These are phyloP conservation scores for Danaus melanippus DNA, from an alignment of 1,140 invertebrate species.

Conservation along the genomic window DNA sequence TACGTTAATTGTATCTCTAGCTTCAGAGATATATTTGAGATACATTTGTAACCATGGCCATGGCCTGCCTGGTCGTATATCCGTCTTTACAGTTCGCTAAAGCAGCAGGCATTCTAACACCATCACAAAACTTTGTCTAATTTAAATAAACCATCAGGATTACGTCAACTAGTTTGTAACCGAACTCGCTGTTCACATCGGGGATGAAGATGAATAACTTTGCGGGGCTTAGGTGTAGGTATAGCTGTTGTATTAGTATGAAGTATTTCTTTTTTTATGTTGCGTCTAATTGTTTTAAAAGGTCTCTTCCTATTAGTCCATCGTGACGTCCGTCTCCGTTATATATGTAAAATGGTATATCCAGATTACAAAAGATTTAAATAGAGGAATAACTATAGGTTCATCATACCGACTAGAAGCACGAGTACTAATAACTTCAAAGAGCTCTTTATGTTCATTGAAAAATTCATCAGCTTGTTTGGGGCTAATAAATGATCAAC, in stretches of 20 bases:
- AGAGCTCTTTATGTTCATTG: conserved; percentile 8
- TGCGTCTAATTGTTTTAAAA: conserved; percentile 24
- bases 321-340: too few species aligned
- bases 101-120: too few species aligned
- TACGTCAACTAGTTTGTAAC: too few species aligned
- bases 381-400: conserved; percentile 15
- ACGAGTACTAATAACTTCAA: conserved; percentile 15
- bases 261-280: conserved; percentile 24
- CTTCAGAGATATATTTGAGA: too few species aligned
- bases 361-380: conserved; percentile 12
- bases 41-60: too few species aligned
- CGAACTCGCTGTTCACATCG: conserved; percentile 13
- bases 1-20: conserved; percentile 8
- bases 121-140: too few species aligned
- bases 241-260: conserved; percentile 17
- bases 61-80: too few species aligned
- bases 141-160: too few species aligned
- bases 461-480: conserved; percentile 21
- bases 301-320: conserved; percentile 29
- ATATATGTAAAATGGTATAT: neutral
- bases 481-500: conserved; percentile 25
- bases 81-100: too few species aligned
- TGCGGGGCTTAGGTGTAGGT: conserved; percentile 18
- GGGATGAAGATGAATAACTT: conserved; percentile 8
- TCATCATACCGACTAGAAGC: conserved; percentile 23